phyloP scores from a whole-genome alignment of 1,140 invertebrate species.

The Idris sp. region DNA sequence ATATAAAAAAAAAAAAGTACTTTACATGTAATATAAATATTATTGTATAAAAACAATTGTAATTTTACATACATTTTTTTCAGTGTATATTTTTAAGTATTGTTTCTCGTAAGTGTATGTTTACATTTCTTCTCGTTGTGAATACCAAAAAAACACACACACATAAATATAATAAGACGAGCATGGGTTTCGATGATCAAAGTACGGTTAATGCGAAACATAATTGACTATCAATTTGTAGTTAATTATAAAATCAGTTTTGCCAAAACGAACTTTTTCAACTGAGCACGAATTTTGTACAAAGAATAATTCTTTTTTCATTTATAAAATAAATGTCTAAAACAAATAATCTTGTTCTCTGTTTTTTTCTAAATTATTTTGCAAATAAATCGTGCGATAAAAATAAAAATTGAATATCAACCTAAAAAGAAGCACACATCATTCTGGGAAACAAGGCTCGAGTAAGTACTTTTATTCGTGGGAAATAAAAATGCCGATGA shows the following conservation, averaged over 20 bases:
- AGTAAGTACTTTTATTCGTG: conserved; percentile 26
- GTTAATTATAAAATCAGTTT: too few species aligned
- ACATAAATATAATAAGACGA: conserved; percentile 4
- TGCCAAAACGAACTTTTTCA: conserved; percentile 1
- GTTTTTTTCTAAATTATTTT: too few species aligned
- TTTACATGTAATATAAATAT: too few species aligned
- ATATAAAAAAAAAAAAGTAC: too few species aligned
- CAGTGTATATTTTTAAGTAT: conserved; percentile 21
- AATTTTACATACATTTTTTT: conserved; percentile 24
- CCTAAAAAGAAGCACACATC: conserved; percentile 3
- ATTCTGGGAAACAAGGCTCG: conserved; percentile 28
- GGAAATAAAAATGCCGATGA: conserved; percentile 47
- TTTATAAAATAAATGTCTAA: too few species aligned
- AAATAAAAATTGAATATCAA: conserved; percentile 10
- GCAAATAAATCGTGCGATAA: neutral
- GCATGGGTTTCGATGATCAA: conserved; percentile 8
- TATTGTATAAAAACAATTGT: conserved; percentile 17
- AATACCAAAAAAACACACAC: conserved; percentile 3
- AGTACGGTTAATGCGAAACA: conserved; percentile 16
- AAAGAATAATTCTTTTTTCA: too few species aligned
- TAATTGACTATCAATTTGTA: too few species aligned
- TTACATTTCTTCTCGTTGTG: conserved; percentile 10
- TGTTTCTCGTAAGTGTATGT: conserved; percentile 12
- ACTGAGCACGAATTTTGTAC: too few species aligned
- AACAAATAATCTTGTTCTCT: too few species aligned